Percentiles rank a stretch among this genome's conserved stretches.
Conservation (phyloP, 2,113 vertebrate species). For the Agapornis roseicollis region DNA sequence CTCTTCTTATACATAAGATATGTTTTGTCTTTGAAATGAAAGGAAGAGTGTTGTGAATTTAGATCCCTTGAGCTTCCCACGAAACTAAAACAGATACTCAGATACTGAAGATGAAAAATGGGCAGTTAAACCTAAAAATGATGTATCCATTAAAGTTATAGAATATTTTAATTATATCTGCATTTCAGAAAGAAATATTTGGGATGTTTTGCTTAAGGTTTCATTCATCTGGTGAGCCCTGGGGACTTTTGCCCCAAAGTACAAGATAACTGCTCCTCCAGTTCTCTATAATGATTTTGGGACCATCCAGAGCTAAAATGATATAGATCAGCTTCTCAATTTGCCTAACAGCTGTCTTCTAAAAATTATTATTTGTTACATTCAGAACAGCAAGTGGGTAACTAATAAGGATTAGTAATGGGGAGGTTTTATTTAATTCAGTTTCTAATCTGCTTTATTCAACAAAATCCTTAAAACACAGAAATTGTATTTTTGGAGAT, state of each 20-base stretch:
- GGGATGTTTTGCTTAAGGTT: neutral
- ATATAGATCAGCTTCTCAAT: neutral
- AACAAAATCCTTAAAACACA: slow-evolving; percentile 64
- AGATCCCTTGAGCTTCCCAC: neutral
- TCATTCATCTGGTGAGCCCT: neutral
- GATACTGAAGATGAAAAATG: neutral
- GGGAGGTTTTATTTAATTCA: slow-evolving; percentile 65
- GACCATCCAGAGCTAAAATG: neutral
- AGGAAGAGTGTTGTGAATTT: neutral
- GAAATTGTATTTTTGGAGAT: slow-evolving; percentile 62
- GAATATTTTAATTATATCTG: neutral
- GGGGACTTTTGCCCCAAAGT: neutral
- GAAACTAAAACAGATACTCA: neutral
- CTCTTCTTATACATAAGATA: neutral
- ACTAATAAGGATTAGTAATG: slow-evolving; percentile 69
- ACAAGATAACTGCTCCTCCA: neutral
- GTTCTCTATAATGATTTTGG: neutral
- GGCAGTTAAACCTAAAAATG: neutral
- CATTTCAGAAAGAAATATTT: neutral
- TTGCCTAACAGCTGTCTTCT: slow-evolving; percentile 37
- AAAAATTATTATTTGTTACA: slow-evolving; percentile 30
- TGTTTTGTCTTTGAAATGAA: neutral
- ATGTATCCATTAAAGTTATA: neutral
- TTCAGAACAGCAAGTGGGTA: slow-evolving; percentile 63
- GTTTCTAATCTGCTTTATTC: slow-evolving; percentile 68